Evolutionary conservation across 2,113 vertebrate species (phyloP), one percentile per base, ranked within the genome.

Genomic region (Polyodon spathula): DNA sequence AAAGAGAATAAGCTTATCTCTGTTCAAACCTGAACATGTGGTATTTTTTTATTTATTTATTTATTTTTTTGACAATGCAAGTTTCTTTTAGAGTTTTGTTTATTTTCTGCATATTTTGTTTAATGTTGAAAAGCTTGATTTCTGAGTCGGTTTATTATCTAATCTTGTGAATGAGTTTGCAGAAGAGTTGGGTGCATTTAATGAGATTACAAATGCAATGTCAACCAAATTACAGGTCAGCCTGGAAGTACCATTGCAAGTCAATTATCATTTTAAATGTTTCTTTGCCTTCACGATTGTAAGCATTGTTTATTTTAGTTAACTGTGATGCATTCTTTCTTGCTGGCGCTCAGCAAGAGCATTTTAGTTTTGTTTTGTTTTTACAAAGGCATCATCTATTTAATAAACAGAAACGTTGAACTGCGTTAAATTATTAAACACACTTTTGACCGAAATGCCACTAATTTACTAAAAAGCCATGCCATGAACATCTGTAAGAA

Each of bases 131-230:
- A 83, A 76, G 71, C 67, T 73, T 74, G 73, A 78, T 68, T 73
- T 76, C 68, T 74, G 72, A 64, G 82, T 69, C 37, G 51, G 37
- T 71, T 78, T 89, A 79, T 81, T 73, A 70, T 79, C 73, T 89
- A 86, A 83, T 89, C 78, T 77, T 70, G 73, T 83, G 81, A 88
- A 86, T 78, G 76, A 84, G 82, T 77, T 81, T 81, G 74, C 76
- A 79, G 81, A 77, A 64, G 77, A 79, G 76, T 72, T 70, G 68
- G 81, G 54, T 76, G 74, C 63, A 65, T 64, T 77, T 84, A 91
- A 85, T 82, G 78, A 89, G 86, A 90, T 89, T 27, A 27, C 27
- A 27, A 27, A 27, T 27, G 27, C 27, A 27, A 2, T 63, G 58
- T 73, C 71, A 79, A 78, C 73, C 79, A 73, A 84, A 77, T 80